Evolutionary conservation across 64 coral and sea anemone species (phyloP).

Genomic region (Acropora tenuis): DNA sequence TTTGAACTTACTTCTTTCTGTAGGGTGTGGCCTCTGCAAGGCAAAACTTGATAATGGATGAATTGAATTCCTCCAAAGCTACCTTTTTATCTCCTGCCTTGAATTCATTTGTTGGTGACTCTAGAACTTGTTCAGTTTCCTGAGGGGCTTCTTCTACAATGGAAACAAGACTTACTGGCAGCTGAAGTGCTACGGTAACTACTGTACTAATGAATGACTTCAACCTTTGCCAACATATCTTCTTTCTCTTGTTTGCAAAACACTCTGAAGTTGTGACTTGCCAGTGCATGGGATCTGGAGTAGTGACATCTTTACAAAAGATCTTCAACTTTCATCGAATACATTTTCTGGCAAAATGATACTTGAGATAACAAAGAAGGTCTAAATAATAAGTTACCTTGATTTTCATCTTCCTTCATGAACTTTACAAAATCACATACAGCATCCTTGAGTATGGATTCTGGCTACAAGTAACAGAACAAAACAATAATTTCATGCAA

Average conservation of each 20-base stretch:
- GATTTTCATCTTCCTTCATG: constrained; percentile 33
- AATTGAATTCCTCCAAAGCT: constrained; percentile 1
- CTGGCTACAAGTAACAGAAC: constrained; percentile 32
- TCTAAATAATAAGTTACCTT: constrained; percentile 19
- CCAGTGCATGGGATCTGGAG: no score
- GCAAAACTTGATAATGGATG: constrained; percentile 80
- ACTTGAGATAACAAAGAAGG: neutral
- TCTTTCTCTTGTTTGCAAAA: no score
- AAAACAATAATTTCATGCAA: neutral
- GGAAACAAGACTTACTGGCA: neutral
- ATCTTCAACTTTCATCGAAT: no score
- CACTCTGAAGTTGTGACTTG: no score
- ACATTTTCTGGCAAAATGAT: no score
- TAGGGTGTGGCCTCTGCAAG: constrained; percentile 74
- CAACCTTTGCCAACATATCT: no score
- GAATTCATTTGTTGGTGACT: neutral
- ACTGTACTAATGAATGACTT: no score
- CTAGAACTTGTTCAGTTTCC: neutral
- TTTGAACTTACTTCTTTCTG: constrained; percentile 65
- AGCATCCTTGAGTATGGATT: constrained; percentile 56
- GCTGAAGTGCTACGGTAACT: neutral
- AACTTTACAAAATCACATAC: constrained; percentile 41
- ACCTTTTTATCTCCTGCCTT: neutral
- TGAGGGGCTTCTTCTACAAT: neutral
- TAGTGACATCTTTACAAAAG: no score